Evolutionary conservation across 2,113 vertebrate genomes (phyloP).

Genomic region (Anoplopoma fimbria): DNA sequence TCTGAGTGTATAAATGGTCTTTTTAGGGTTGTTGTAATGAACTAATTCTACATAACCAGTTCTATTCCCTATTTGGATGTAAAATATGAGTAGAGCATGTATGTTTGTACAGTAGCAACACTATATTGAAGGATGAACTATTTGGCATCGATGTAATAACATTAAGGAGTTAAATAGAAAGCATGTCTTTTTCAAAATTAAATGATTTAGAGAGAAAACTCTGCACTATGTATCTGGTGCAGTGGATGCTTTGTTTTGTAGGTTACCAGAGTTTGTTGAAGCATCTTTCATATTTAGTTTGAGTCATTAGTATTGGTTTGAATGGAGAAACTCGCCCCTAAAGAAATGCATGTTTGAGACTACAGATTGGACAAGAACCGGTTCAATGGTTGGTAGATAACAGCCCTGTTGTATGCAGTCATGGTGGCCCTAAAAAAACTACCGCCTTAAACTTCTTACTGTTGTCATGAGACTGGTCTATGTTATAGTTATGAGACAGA

Average conservation of each 20-base stretch:
- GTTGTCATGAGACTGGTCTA: neutral
- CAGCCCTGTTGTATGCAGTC: neutral
- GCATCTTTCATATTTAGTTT: neutral
- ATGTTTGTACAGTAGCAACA: neutral
- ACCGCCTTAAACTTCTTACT: neutral
- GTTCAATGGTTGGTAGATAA: neutral
- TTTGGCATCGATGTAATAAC: neutral
- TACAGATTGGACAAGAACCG: neutral
- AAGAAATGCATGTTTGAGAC: neutral
- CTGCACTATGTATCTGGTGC: slow-evolving; percentile 34
- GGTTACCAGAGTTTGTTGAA: neutral
- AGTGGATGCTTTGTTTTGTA: slow-evolving; percentile 9
- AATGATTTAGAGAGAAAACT: neutral
- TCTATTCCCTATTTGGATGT: neutral
- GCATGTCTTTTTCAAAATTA: neutral
- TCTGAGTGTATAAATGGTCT: neutral
- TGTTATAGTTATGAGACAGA: neutral
- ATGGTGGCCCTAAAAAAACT: neutral
- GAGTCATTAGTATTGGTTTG: slow-evolving; percentile 58
- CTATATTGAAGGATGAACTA: neutral
- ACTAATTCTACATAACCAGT: neutral
- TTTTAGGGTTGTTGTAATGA: neutral
- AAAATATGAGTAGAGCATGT: neutral
- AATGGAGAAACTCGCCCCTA: slow-evolving; percentile 21
- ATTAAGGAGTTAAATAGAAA: neutral